Evolutionary conservation across 2,113 vertebrate species (phyloP).

Genomic region (Urocynchramus pylzowi): DNA sequence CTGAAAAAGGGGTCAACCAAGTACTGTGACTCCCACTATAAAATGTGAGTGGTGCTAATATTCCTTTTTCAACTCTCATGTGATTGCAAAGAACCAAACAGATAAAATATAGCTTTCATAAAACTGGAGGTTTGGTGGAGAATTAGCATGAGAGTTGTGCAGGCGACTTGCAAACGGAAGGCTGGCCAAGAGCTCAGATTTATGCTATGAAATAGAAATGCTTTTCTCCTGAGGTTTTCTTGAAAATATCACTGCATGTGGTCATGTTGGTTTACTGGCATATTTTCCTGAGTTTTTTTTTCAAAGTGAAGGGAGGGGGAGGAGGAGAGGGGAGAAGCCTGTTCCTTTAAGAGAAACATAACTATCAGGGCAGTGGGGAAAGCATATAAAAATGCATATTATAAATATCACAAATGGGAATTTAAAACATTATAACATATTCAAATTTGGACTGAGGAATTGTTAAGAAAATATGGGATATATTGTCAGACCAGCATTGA

Average conservation of each 20-base stretch:
- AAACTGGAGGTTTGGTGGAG: conserved; percentile 73
- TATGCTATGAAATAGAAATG: conserved; percentile 75
- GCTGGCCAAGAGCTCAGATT: conserved; percentile 74
- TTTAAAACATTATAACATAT: conserved; percentile 39
- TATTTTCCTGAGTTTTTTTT: conserved; percentile 52
- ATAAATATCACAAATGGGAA: conserved; percentile 60
- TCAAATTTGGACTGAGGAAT: conserved; percentile 46
- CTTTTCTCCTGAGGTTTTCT: conserved; percentile 74
- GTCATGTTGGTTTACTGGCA: conserved; percentile 68
- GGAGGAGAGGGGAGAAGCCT: background rate
- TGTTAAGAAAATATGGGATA: conserved; percentile 46
- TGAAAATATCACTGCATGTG: conserved; percentile 69
- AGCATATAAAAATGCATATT: background rate
- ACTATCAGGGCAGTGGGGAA: conserved; percentile 10
- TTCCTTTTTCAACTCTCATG: conserved; percentile 70
- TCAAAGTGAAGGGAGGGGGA: conserved; percentile 12
- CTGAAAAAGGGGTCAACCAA: conserved; percentile 73
- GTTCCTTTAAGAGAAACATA: conserved; percentile 58
- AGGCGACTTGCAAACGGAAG: conserved; percentile 64
- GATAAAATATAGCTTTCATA: conserved; percentile 83
- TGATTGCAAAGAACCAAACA: conserved; percentile 72
- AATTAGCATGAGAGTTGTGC: conserved; percentile 75
- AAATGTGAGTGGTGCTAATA: conserved; percentile 76
- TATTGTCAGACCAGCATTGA: background rate
- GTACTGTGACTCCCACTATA: conserved; percentile 70